These are phyloP conservation scores for Cynoglossus semilaevis DNA, from an alignment of 2,113 vertebrate genomes.

Conservation along the genomic window DNA sequence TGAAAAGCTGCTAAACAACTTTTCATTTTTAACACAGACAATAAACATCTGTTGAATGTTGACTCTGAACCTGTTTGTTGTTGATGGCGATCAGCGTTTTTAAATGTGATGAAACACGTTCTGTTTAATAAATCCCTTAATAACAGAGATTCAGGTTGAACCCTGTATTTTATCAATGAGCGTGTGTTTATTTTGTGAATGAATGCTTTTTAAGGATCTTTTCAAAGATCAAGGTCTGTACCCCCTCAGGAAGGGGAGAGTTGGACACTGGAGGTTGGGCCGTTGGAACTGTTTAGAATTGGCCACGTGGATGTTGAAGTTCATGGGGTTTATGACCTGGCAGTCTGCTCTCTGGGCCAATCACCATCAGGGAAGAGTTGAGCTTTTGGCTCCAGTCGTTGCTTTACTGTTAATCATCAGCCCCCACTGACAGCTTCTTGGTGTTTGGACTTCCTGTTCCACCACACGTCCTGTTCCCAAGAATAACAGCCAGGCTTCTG, in stretches of 20 bases:
- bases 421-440: conserved; percentile 18
- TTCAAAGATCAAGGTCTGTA: conserved; percentile 29
- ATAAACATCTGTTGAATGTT: too few species aligned
- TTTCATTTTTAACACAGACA: too few species aligned
- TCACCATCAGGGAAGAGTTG: conserved; percentile 27
- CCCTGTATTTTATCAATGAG: conserved; percentile 40
- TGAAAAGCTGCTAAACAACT: too few species aligned
- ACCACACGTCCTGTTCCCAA: conserved; percentile 33
- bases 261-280: not conserved
- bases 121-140: not conserved
- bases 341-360: conserved; percentile 20
- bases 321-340: conserved; percentile 48
- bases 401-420: conserved; percentile 50
- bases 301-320: conserved; percentile 21
- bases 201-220: conserved; percentile 23
- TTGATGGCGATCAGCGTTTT: not conserved
- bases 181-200: conserved; percentile 54
- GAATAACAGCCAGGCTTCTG: conserved; percentile 22
- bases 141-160: not conserved
- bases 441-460: conserved; percentile 27
- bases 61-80: too few species aligned
- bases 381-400: conserved; percentile 33
- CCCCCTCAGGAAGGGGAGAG: not conserved
- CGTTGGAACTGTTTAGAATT: not conserved
- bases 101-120: not conserved